Base-by-base conservation (phyloP, 2,797 vertebrate genomes). In the Schizopygopsis pylzovi region DNA sequence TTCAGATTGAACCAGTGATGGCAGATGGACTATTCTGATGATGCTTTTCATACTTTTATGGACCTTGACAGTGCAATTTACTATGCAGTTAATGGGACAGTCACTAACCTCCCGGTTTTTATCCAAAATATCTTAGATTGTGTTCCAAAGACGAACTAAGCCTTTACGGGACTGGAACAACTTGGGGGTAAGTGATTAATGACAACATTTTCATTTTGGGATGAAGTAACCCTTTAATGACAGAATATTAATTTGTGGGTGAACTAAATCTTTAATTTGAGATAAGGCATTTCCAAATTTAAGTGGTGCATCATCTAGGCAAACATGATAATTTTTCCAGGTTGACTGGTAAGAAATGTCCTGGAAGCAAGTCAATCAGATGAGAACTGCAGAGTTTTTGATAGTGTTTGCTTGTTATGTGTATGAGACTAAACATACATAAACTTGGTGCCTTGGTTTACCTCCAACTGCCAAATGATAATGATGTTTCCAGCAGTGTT, bases 341-440 rank as follows among this genome's bases (percentile, higher is more conserved):
- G n/a, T n/a, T n/a, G n/a, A n/a, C n/a, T n/a, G n/a, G n/a, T n/a
- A n/a, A n/a, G n/a, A n/a, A n/a, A n/a, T n/a, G n/a, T n/a, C n/a
- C 25, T 20, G 18, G 45, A 73, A 73, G n/a, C 3, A 8, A 10
- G 43, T 54, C 10, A 37, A 54, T 37, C 9, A 6, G 49, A 54
- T 39, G 22, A 12, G 47, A 6, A 6, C 25, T 37, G 25, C 16
- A 33, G 25, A 25, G 25, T 75, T 52, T 52, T 33, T 7, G n/a
- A 37, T 54, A 18, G 43, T 25, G 72, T 18, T 49, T 52, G 47
- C 9, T 11, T 6, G 72, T 54, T 37, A 4, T 37, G 47, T 37
- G 45, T 22, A 54, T 33, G 15, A 77, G 33, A 77, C 6, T 56
- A 77, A 56, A 77, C 75, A 56, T 39, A 13, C 33, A 77, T 77